These are phyloP conservation scores for Drosophila acutilabella DNA, from an alignment of 2,888 invertebrate genomes.

Conservation along the genomic window DNA sequence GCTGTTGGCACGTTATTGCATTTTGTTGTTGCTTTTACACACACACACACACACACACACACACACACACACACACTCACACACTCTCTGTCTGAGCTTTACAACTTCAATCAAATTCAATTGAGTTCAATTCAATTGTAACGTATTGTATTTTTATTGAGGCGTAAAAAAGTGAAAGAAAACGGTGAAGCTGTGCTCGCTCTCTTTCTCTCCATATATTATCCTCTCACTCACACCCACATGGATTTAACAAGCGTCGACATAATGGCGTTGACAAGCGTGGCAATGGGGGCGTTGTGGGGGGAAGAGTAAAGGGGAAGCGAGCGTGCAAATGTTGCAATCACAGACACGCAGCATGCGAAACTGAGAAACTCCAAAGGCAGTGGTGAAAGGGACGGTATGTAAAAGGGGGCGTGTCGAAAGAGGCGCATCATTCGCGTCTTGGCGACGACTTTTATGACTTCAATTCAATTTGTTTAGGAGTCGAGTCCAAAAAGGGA, in stretches of 20 bases:
- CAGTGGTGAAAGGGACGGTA: background rate
- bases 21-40: slow-evolving; percentile 56
- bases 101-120: slow-evolving; percentile 81
- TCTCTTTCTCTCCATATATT: background rate
- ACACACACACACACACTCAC: slow-evolving; percentile 19
- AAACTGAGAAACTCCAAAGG: slow-evolving; percentile 32
- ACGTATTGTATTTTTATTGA: slow-evolving; percentile 81
- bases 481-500: slow-evolving; percentile 68
- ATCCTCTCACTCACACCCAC: slow-evolving; percentile 21
- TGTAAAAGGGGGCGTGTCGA: background rate
- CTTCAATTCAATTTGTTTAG: slow-evolving; percentile 81
- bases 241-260: slow-evolving; percentile 77
- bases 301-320: background rate
- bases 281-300: background rate
- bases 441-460: slow-evolving; percentile 78
- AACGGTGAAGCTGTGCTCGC: slow-evolving; percentile 54
- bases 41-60: slow-evolving; percentile 15
- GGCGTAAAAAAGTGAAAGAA: slow-evolving; percentile 66
- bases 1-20: slow-evolving; percentile 68
- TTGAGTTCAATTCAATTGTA: slow-evolving; percentile 80
- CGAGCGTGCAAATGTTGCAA: slow-evolving; percentile 65
- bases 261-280: slow-evolving; percentile 76
- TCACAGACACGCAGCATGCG: slow-evolving; percentile 77
- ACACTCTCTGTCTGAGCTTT: slow-evolving; percentile 69
- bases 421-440: slow-evolving; percentile 51